Evolutionary conservation across 2,888 invertebrate species (phyloP), one percentile per base, ranked within the genome.

Genomic region (Halocaridina rubra): DNA sequence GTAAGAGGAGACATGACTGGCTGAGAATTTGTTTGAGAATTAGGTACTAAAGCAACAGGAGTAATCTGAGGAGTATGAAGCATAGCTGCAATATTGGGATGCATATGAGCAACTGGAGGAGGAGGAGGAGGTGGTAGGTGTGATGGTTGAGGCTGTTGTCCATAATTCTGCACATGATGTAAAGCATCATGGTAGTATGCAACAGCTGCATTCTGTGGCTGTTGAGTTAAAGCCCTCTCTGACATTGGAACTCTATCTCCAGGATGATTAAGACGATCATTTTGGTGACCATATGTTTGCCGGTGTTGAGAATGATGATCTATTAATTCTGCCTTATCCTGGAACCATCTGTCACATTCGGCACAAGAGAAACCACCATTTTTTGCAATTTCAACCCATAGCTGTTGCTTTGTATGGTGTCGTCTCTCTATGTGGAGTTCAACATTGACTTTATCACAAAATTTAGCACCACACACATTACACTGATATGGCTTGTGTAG

Each of bases 391-490:
- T 87, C 84, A 13, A 81, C 81, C 88, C 88, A 88, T 16, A 88
- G 75, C 30, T 80, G 80, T 61, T 85, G 82, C 7, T 61, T 69
- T n/a, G 81, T 85, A 24, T 82, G 72, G 79, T 88, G 88, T 19
- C 78, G 80, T 39, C 88, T 84, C 39, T 88, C 88, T n/a, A 86
- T 39, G 32, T 88, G 88, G n/a, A 88, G 69, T 39, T 88, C 88
- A 19, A 88, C 85, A 67, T 88, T 88, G 13, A 86, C 88, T 30
- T 86, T 84, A 69, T 88, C 88, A 67, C 59, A 86, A 81, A 88
- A 88, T 57, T 84, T 86, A 4, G 88, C 86, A 32, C 86, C 86
- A 46, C 88, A 88, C 61, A 88, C 64, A 16, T 72, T 86, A 72
- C 88, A 88, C 72, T 84, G 79, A 61, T 88, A 88, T 3, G 88